phyloP scores from a whole-genome alignment of 2,888 invertebrate genomes.

The Gortyna flavago region DNA sequence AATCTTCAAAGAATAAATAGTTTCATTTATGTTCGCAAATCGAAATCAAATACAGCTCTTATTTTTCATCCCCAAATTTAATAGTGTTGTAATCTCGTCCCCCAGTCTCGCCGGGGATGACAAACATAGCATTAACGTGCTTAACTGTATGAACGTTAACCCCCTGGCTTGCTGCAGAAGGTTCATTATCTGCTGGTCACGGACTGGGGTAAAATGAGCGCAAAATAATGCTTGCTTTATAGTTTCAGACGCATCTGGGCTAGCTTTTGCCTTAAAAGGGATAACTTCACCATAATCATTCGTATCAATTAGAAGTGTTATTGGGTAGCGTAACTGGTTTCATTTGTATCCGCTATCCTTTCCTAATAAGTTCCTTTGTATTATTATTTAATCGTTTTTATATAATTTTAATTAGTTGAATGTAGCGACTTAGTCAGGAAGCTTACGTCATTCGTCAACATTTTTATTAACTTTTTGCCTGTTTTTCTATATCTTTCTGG shows the following conservation, averaged over 20 bases:
- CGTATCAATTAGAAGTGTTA: slow-evolving; percentile 29
- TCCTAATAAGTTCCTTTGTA: background rate
- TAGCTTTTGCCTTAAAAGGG: slow-evolving; percentile 7
- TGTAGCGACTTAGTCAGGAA: background rate
- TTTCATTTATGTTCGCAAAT: slow-evolving; percentile 67
- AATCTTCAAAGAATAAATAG: slow-evolving; percentile 58
- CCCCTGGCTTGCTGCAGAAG: slow-evolving; percentile 53
- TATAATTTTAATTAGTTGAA: slow-evolving; percentile 1
- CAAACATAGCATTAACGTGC: slow-evolving; percentile 60
- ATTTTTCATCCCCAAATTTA: slow-evolving; percentile 79
- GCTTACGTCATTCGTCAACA: background rate
- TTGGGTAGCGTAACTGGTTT: slow-evolving; percentile 13
- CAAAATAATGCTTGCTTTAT: slow-evolving; percentile 49
- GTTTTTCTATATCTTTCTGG: background rate
- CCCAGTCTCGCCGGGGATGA: slow-evolving; percentile 52
- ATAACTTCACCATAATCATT: slow-evolving; percentile 14
- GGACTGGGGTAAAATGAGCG: slow-evolving; percentile 42
- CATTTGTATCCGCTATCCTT: background rate
- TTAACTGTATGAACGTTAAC: slow-evolving; percentile 56
- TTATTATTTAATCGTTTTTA: slow-evolving; percentile 1
- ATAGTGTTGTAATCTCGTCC: slow-evolving; percentile 79
- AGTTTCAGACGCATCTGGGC: slow-evolving; percentile 21
- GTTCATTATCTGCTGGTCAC: slow-evolving; percentile 55
- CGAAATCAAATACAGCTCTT: slow-evolving; percentile 75
- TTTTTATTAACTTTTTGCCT: background rate